These are phyloP conservation scores for Portevinia maculata DNA, from an alignment of 2,888 invertebrate genomes.

Conservation along the genomic window DNA sequence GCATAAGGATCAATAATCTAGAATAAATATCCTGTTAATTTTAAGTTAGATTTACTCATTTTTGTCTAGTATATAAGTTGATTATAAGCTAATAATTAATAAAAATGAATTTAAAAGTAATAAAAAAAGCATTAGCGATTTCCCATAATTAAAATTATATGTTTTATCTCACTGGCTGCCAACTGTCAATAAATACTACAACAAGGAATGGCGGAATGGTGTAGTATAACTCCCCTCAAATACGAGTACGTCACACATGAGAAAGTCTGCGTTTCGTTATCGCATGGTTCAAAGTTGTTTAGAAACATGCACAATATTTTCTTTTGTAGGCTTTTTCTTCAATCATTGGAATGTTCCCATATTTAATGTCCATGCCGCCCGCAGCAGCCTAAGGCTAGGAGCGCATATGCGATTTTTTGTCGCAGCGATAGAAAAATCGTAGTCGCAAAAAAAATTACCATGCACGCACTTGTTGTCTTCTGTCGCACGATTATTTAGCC, in stretches of 20 bases:
- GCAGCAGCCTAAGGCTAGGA: slow-evolving; percentile 16
- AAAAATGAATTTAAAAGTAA: no score
- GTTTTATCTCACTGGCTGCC: slow-evolving; percentile 20
- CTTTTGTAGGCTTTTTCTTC: background rate
- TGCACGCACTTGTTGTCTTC: no score
- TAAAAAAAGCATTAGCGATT: slow-evolving; percentile 16
- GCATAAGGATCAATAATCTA: no score
- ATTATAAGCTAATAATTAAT: no score
- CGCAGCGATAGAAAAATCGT: no score
- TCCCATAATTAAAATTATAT: slow-evolving; percentile 14
- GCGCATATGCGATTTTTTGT: no score
- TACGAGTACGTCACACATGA: slow-evolving; percentile 4
- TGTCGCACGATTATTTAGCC: no score
- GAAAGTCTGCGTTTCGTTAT: slow-evolving; percentile 21
- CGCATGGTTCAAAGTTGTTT: slow-evolving; percentile 1
- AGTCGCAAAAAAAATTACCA: no score
- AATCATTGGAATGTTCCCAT: slow-evolving; percentile 48
- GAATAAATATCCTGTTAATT: no score
- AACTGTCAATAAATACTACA: slow-evolving; percentile 39
- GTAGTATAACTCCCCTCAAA: background rate
- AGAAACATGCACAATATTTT: slow-evolving; percentile 43
- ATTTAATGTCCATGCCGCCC: slow-evolving; percentile 10
- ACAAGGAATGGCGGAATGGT: slow-evolving; percentile 8
- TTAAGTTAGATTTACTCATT: no score
- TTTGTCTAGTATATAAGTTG: no score